A percentile compares a stretch with the other conserved stretches of the same genome.
Conservation (phyloP, 2,888 invertebrate species). For the Steromphala cineraria region DNA sequence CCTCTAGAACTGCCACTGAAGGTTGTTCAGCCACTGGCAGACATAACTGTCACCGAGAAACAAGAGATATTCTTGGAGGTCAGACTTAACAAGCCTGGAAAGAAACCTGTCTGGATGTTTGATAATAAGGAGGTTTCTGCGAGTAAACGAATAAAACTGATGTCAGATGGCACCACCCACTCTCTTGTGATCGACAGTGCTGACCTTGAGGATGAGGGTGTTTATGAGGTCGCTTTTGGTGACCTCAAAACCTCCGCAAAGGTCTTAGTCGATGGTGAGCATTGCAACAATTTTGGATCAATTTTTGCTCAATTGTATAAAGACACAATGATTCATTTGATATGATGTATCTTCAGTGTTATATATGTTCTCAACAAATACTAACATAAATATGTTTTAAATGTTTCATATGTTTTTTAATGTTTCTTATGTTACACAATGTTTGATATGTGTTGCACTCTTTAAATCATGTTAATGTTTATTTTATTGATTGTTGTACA, state of each 20-base stretch:
- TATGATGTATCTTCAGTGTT: too few species aligned
- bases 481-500: too few species aligned
- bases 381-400: too few species aligned
- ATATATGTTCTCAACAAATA: too few species aligned
- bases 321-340: too few species aligned
- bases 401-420: too few species aligned
- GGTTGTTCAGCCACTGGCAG: neutral
- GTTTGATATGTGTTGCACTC: too few species aligned
- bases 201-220: neutral
- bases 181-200: neutral
- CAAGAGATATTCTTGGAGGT: slow-evolving; percentile 72
- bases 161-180: slow-evolving; percentile 82
- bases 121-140: neutral
- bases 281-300: neutral
- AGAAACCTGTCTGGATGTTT: neutral
- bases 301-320: too few species aligned
- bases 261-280: neutral
- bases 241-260: neutral
- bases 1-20: neutral
- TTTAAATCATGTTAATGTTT: too few species aligned
- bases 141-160: slow-evolving; percentile 86
- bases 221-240: neutral
- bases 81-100: slow-evolving; percentile 80
- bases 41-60: neutral
- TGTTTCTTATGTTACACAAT: too few species aligned